These are phyloP conservation scores for Otis tarda DNA, from an alignment of 2,113 vertebrate genomes.

Conservation along the genomic window DNA sequence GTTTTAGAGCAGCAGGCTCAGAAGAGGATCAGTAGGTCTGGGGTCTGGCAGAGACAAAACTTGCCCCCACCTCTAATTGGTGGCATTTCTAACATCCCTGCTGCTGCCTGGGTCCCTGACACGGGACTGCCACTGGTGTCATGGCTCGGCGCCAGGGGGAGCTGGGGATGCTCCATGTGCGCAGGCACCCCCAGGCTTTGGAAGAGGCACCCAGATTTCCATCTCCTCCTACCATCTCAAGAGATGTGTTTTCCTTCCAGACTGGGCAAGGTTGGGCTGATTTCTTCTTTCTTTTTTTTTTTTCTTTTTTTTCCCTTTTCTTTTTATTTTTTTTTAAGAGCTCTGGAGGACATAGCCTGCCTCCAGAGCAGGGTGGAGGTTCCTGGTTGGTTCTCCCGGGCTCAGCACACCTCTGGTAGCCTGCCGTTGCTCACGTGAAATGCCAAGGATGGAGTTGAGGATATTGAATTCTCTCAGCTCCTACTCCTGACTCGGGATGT, in stretches of 20 bases:
- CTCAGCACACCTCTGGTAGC: background rate
- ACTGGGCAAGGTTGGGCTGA: background rate
- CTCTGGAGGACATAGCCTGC: background rate
- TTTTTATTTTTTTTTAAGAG: background rate
- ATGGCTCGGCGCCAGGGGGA: rapidly evolving
- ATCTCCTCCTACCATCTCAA: background rate
- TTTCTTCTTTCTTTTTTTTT: background rate
- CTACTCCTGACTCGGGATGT: background rate
- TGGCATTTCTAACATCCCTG: background rate
- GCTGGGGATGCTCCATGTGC: background rate
- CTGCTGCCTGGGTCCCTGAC: background rate
- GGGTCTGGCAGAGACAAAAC: background rate
- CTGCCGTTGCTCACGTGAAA: background rate
- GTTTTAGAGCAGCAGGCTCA: background rate
- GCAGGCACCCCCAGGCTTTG: background rate
- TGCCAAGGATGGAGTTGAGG: background rate
- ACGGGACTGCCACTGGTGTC: rapidly evolving
- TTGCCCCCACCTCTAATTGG: background rate
- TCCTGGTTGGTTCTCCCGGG: background rate
- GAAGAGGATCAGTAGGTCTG: background rate
- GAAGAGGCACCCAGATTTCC: background rate
- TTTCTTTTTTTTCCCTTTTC: rapidly evolving
- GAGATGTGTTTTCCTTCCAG: background rate
- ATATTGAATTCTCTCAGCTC: background rate
- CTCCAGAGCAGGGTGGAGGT: background rate